Evolutionary conservation across 2,113 vertebrate species (phyloP).

Genomic region (Hucho hucho): DNA sequence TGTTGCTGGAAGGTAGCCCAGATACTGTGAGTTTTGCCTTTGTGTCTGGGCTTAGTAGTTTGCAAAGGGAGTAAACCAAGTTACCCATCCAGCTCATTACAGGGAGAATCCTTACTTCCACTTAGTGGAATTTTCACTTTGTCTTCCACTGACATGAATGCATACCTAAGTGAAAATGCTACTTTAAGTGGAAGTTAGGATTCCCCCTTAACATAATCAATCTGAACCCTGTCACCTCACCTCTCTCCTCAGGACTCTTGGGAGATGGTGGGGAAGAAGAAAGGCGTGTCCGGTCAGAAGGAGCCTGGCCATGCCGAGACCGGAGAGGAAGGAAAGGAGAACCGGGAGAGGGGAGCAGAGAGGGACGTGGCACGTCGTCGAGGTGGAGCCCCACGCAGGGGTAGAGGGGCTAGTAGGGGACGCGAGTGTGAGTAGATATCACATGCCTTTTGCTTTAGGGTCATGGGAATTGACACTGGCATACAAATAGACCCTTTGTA

Average conservation of each 20-base stretch:
- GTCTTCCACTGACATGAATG: too few relatives aligned
- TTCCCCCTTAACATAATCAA: too few relatives aligned
- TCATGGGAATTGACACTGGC: too few relatives aligned
- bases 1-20: conserved; percentile 95
- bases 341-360: conserved; percentile 84
- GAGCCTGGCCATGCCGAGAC: conserved; percentile 84
- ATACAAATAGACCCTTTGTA: too few relatives aligned
- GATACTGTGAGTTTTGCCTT: conserved; percentile 85
- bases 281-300: conserved; percentile 92
- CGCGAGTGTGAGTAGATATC: conserved; percentile 84
- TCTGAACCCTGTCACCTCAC: neutral
- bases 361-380: conserved; percentile 88
- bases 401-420: conserved; percentile 88
- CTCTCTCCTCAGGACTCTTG: conserved; percentile 84
- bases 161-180: too few relatives aligned
- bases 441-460: neutral
- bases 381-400: conserved; percentile 83
- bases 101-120: too few relatives aligned
- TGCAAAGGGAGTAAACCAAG: conserved; percentile 33
- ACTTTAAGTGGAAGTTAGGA: too few relatives aligned
- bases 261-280: conserved; percentile 99
- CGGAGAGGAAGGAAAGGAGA: conserved; percentile 92
- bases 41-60: conserved; percentile 28
- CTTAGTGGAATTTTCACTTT: too few relatives aligned
- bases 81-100: neutral